phyloP scores from a whole-genome alignment of 2,888 invertebrate species.

The Anorthoa munda region DNA sequence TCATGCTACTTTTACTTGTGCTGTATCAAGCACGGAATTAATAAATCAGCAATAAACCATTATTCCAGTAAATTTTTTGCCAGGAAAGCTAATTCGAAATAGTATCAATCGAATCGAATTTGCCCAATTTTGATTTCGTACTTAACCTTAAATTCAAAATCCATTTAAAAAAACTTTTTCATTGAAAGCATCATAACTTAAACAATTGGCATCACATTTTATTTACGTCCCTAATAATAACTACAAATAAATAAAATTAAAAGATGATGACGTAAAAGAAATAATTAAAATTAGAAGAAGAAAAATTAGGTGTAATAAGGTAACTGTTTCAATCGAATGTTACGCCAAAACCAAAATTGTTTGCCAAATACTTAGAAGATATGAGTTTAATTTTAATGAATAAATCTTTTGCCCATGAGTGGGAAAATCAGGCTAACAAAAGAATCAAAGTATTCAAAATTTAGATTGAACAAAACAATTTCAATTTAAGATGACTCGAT shows the following conservation, averaged over 20 bases:
- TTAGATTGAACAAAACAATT: background rate
- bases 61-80: too few species aligned
- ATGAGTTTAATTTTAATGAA: background rate
- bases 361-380: background rate
- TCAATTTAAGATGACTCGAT: conserved; percentile 28
- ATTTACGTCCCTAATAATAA: background rate
- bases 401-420: background rate
- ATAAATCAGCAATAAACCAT: background rate
- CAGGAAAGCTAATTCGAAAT: background rate
- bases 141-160: background rate
- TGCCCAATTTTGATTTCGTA: background rate
- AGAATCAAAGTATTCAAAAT: background rate
- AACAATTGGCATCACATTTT: conserved; percentile 24
- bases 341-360: background rate
- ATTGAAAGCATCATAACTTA: background rate
- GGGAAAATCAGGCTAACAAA: too few species aligned
- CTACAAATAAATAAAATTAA: background rate
- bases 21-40: background rate
- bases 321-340: background rate
- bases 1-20: background rate
- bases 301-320: too few species aligned
- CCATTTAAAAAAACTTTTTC: background rate
- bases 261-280: too few species aligned
- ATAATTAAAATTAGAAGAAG: too few species aligned
- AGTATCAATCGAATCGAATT: too few species aligned